phyloP scores from a whole-genome alignment of 2,888 invertebrate species.

The Lasioglossum marginatum region DNA sequence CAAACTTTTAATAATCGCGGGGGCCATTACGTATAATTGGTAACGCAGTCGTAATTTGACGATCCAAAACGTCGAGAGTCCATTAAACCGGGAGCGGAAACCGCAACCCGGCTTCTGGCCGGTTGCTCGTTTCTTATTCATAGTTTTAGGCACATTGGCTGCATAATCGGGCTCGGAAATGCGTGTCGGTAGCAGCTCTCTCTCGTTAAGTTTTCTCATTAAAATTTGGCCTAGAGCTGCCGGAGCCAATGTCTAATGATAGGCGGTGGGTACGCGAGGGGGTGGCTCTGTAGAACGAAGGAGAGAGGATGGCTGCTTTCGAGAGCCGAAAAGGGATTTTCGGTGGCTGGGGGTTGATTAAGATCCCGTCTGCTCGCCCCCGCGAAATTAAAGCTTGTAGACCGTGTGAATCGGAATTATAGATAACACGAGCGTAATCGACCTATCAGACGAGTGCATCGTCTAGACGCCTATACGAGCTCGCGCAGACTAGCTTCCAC shows the following conservation, averaged over 20 bases:
- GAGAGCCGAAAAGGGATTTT: conserved; percentile 47
- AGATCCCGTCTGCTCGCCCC: conserved; percentile 34
- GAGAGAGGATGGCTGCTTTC: conserved; percentile 29
- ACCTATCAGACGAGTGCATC: conserved; percentile 26
- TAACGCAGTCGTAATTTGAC: conserved; percentile 7
- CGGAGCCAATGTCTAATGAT: conserved; percentile 58
- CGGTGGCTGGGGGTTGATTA: conserved; percentile 56
- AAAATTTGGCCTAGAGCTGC: conserved; percentile 59
- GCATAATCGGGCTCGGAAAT: conserved; percentile 50
- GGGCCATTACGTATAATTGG: not conserved
- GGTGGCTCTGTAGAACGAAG: conserved; percentile 4
- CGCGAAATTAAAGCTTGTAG: conserved; percentile 50
- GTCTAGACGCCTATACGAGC: not conserved
- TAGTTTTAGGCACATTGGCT: conserved; percentile 20
- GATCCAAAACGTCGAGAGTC: not conserved
- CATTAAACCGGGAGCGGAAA: not conserved
- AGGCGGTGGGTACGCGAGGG: conserved; percentile 18
- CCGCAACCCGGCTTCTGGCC: not conserved
- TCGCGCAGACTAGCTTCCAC: not conserved
- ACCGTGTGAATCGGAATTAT: conserved; percentile 52
- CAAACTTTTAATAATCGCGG: not conserved
- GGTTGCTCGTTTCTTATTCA: conserved; percentile 19
- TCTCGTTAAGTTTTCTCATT: conserved; percentile 65
- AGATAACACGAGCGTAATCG: conserved; percentile 39
- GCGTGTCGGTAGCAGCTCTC: conserved; percentile 46